Base-by-base conservation (phyloP, 2,888 invertebrate species). In the Tribolium freemani region DNA sequence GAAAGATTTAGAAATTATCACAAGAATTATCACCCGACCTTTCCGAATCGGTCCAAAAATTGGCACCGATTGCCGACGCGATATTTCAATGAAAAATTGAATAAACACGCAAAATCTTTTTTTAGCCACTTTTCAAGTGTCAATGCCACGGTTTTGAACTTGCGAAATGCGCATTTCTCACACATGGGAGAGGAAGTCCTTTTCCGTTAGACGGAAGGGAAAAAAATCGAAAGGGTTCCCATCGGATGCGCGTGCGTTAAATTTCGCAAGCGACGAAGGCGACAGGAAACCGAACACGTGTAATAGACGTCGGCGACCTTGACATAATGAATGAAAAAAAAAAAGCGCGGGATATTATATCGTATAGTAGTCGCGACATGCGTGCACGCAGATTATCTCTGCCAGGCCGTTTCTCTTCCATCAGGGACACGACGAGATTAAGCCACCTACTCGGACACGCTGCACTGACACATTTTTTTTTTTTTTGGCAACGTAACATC, bases 231-330 rank as follows among this genome's bases (percentile, higher is more conserved):
- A 66, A 45, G 56, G 67, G 45, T 44, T 66, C 66, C 66, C 66
- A 57, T 30, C 46, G 20, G 31, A 67, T 54, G 67, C 67, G 63
- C 68, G 44, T 68, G 68, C 68, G 63, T 68, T 26, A 50, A 44
- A 30, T 48, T 54, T 58, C 63, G 54, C 57, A 67, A 66, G 56
- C 48, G 56, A 53, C 56, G 56, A 26, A 57, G 56, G 50, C 57
- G 64, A 72, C 74, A 69, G 76, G 76, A 77, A 78, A 66, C 56
- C 72, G 26, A 78, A 76, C 78, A 78, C 77, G 76, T 78, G 78
- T 76, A 75, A 57, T 60, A 26, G 63, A 56, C 50, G 56, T 45
- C 60, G 10, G 64, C 70, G 67, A 76, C 77, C 78, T 78, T 78
- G 78, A 78, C 77, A 78, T 69, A 76, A 77, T 74, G 66, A 67